phyloP scores from a whole-genome alignment of 2,888 invertebrate species.

The Caenorhabditis sp. region DNA sequence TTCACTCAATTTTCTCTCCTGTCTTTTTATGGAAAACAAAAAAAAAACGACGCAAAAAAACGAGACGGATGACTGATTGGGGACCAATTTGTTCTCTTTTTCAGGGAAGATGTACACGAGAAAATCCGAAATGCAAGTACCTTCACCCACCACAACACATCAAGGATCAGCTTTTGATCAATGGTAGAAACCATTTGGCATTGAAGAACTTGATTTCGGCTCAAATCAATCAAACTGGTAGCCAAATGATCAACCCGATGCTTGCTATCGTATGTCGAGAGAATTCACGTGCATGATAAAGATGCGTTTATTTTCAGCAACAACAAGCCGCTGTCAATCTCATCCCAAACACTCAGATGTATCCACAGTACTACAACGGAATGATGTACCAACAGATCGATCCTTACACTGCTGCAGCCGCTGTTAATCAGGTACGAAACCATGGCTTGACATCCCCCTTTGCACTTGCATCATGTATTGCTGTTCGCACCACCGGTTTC shows the following conservation, averaged over 20 bases:
- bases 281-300: not conserved
- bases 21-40: constrained; percentile 28
- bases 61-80: constrained; percentile 35
- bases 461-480: constrained; percentile 56
- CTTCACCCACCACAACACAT: constrained; percentile 99
- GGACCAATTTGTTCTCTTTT: constrained; percentile 80
- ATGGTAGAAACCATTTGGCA: constrained; percentile 99
- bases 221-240: constrained; percentile 66
- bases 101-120: constrained; percentile 99
- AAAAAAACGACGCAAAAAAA: not conserved
- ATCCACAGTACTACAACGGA: constrained; percentile 75
- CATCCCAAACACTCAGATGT: constrained; percentile 73
- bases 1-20: constrained; percentile 38
- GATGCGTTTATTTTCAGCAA: constrained; percentile 59
- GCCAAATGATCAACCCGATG: constrained; percentile 66
- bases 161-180: constrained; percentile 99
- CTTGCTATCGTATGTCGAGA: constrained; percentile 48
- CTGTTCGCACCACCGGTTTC: constrained; percentile 39
- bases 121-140: constrained; percentile 99
- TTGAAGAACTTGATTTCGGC: constrained; percentile 87
- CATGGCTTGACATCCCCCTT: constrained; percentile 17
- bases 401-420: constrained; percentile 67
- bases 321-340: constrained; percentile 73
- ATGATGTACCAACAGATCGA: constrained; percentile 76
- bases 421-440: constrained; percentile 69